phyloP scores from a whole-genome alignment of 2,113 vertebrate genomes.

The Lepus americanus region DNA sequence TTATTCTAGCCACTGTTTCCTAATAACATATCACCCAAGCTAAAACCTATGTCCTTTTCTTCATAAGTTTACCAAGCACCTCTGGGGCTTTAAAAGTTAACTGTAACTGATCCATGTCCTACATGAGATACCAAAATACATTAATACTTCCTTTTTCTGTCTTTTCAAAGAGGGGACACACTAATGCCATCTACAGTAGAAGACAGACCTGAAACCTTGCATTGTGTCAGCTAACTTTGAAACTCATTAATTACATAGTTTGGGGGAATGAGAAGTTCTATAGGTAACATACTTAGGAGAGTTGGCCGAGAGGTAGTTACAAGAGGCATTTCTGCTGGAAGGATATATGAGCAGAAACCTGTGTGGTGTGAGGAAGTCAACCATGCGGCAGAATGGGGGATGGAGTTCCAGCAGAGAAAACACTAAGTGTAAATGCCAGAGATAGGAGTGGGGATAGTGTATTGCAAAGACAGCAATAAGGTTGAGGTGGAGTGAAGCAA shows the following conservation, averaged over 20 bases:
- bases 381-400: background rate
- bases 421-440: background rate
- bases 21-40: background rate
- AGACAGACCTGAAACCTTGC: background rate
- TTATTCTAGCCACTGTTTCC: background rate
- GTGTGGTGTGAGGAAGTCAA: background rate
- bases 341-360: background rate
- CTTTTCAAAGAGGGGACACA: background rate
- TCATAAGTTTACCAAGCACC: background rate
- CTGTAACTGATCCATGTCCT: background rate
- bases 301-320: background rate
- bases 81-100: background rate
- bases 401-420: background rate
- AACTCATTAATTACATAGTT: background rate
- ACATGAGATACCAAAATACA: background rate
- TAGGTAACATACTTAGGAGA: constrained; percentile 10
- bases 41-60: background rate
- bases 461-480: background rate
- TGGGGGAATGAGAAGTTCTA: background rate
- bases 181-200: background rate
- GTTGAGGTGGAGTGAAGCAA: background rate
- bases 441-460: background rate
- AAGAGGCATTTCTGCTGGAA: background rate
- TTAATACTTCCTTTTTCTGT: background rate
- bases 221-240: background rate